A percentile compares a stretch with the other conserved stretches of the same genome.
These are phyloP conservation scores for Sterrhoptilus dennistouni DNA, from an alignment of 2,113 vertebrate genomes.

Conservation along the genomic window DNA sequence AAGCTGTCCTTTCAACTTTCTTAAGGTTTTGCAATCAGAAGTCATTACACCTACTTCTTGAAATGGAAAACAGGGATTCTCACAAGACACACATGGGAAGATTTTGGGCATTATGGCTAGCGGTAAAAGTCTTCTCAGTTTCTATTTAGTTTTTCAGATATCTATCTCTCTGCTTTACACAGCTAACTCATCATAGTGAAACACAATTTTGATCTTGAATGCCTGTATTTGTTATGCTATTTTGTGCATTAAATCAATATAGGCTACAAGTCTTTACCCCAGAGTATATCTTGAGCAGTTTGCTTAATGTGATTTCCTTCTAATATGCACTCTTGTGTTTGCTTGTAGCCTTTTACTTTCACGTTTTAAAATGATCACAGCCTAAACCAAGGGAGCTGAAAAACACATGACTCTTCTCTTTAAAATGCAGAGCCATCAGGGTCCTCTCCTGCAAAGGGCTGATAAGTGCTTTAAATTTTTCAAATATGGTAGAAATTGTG, in stretches of 20 bases:
- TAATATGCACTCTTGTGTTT: background rate
- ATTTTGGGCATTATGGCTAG: background rate
- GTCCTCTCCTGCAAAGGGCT: conserved; percentile 37
- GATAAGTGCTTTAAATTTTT: conserved; percentile 62
- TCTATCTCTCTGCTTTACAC: background rate
- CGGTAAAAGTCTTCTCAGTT: background rate
- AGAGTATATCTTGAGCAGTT: conserved; percentile 17
- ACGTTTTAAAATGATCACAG: conserved; percentile 26
- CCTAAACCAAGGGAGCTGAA: background rate
- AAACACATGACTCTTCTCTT: conserved; percentile 11
- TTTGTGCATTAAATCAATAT: conserved; percentile 19
- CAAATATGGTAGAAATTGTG: conserved; percentile 24
- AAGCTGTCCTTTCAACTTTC: background rate
- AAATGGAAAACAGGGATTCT: background rate
- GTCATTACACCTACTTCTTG: background rate
- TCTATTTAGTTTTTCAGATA: background rate
- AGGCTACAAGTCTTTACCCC: conserved; percentile 6
- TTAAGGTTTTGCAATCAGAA: background rate
- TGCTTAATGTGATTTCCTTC: conserved; percentile 1
- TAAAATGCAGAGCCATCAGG: conserved; percentile 39
- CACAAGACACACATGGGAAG: background rate
- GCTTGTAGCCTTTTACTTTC: conserved; percentile 25
- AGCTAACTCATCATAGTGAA: background rate
- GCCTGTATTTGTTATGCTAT: background rate
- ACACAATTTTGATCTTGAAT: background rate